Conservation (phyloP, 2,113 vertebrate species). For the Urocolius indicus region DNA sequence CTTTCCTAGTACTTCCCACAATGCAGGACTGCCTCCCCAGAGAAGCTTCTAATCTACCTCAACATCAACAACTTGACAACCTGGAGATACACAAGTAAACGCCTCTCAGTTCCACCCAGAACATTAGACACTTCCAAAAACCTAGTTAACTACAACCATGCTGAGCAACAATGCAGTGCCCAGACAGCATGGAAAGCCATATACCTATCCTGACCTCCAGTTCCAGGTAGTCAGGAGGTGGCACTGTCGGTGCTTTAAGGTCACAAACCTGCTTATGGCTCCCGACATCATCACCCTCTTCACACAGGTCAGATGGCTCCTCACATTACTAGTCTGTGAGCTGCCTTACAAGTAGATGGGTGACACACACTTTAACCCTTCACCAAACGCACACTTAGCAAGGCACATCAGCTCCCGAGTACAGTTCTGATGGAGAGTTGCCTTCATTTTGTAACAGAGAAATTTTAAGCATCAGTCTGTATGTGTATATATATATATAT, state of each 20-base stretch:
- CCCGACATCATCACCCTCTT: not conserved
- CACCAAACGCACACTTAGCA: not conserved
- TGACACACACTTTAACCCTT: not conserved
- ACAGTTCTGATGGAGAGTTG: not conserved
- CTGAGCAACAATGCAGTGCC: not conserved
- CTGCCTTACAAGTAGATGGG: not conserved
- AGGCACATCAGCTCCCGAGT: not conserved
- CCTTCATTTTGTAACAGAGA: not conserved
- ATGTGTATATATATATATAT: too few relatives aligned
- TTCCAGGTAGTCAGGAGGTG: not conserved
- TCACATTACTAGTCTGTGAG: not conserved
- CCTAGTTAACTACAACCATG: not conserved
- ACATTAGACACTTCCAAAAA: not conserved
- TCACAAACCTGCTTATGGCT: not conserved
- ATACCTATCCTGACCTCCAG: not conserved
- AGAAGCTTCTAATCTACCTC: not conserved
- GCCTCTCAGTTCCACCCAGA: not conserved
- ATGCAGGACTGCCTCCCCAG: not conserved
- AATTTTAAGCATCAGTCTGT: not conserved
- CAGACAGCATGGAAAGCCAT: accelerated
- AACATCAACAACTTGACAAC: not conserved
- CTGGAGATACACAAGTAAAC: not conserved
- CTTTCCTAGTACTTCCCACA: not conserved
- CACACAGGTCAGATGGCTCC: accelerated
- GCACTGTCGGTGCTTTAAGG: not conserved